phyloP scores from a whole-genome alignment of 1,140 invertebrate species.

The Zaprionus ornatus region DNA sequence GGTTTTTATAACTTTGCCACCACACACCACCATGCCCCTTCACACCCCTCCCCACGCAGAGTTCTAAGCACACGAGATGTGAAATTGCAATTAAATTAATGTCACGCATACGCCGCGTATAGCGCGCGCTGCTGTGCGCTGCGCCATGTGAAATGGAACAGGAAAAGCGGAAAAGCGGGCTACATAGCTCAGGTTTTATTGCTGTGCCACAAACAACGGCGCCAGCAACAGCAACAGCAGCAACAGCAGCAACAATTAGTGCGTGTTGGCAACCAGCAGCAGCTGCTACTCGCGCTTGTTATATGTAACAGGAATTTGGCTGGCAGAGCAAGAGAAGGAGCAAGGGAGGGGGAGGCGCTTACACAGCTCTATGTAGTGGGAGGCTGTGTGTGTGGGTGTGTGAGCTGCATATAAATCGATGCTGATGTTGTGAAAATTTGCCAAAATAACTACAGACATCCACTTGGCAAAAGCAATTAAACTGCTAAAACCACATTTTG shows the following conservation, averaged over 20 bases:
- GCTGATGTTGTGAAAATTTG: slow-evolving; percentile 81
- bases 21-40: slow-evolving; percentile 9
- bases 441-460: slow-evolving; percentile 76
- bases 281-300: slow-evolving; percentile 49
- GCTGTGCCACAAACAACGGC: slow-evolving; percentile 58
- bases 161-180: slow-evolving; percentile 70
- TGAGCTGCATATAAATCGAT: slow-evolving; percentile 80
- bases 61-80: slow-evolving; percentile 54
- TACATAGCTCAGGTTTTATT: slow-evolving; percentile 66
- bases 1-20: slow-evolving; percentile 76
- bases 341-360: neutral
- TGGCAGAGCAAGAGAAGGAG: slow-evolving; percentile 19
- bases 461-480: slow-evolving; percentile 78
- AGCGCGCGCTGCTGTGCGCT: slow-evolving; percentile 30
- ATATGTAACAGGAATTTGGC: slow-evolving; percentile 18
- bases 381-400: slow-evolving; percentile 20
- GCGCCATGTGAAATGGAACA: slow-evolving; percentile 50
- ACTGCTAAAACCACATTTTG: slow-evolving; percentile 82
- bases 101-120: slow-evolving; percentile 80
- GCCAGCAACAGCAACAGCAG: slow-evolving; percentile 40
- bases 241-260: slow-evolving; percentile 64
- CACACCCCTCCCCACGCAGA: neutral
- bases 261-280: slow-evolving; percentile 73
- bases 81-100: slow-evolving; percentile 83
- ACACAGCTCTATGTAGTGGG: neutral